Evolutionary conservation across 2,113 vertebrate species (phyloP), one percentile per base, ranked within the genome.

Genomic region (Colistium nudipinnis): DNA sequence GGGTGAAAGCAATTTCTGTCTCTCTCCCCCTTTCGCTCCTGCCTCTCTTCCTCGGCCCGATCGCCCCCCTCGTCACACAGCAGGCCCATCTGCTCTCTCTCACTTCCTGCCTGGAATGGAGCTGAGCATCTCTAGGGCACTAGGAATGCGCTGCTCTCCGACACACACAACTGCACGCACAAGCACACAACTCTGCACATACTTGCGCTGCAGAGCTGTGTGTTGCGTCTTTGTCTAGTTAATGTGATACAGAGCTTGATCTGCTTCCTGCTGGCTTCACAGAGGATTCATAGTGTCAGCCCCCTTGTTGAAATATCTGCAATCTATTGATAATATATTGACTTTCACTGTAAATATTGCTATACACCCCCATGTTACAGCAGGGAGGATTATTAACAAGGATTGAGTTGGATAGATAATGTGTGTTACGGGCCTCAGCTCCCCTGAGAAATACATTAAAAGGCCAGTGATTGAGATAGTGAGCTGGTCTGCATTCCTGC

Each of bases 11-110:
- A 48, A 49, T 71, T 70, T 54, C 33, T 43, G 49, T 22, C 24
- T 47, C 4, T 31, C n/a, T 30, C 16, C 25, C 12, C 2, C 24
- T 19, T 28, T n/a, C 12, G 9, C 25, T 33, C n/a, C 35, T 31
- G 6, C 56, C 25, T 25, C 4, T 70, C 30, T 36, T 22, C 19
- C 7, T 44, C 41, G 28, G 44, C 36, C 41, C 5, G 25, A 33
- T 31, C 20, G 16, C n/a, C n/a, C 25, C 24, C 25, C 43, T 38
- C 44, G 1, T 59, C 47, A 39, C 60, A 28, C 38, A 61, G 51
- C 27, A 12, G 41, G 66, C 30, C 76, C 56, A 74, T 76, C 70
- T 63, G 51, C 43, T n/a, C 53, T 63, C 57, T 48, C 43, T 77
- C 43, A 51, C 43, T 60, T 56, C 63, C 65, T 67, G 2, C 19